Percentiles rank a stretch among this genome's conserved stretches.
Evolutionary conservation across 2,113 vertebrate genomes (phyloP).

Genomic region (Megalops atlanticus): DNA sequence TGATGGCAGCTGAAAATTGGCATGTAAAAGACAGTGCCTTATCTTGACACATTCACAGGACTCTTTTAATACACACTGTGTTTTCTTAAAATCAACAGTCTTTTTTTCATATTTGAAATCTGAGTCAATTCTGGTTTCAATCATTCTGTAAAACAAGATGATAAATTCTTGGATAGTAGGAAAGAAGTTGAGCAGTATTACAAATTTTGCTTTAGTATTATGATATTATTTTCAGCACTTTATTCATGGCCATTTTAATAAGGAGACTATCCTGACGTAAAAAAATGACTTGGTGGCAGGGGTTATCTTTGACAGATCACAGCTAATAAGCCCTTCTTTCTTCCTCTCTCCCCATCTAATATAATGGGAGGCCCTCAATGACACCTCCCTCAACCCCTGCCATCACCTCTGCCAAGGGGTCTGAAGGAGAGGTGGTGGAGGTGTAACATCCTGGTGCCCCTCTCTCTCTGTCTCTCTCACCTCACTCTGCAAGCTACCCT

Average conservation of each 20-base stretch:
- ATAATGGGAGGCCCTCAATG: background rate
- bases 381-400: background rate
- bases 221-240: background rate
- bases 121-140: too few species aligned
- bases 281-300: background rate
- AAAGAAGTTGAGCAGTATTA: too few species aligned
- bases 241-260: background rate
- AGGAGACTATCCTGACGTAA: background rate
- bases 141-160: too few species aligned
- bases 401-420: background rate
- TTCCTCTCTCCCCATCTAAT: background rate
- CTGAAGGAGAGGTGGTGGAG: background rate
- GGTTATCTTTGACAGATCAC: background rate
- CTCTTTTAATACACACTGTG: too few species aligned
- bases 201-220: too few species aligned
- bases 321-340: background rate
- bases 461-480: background rate
- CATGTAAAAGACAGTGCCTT: too few species aligned
- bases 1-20: too few species aligned
- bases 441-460: background rate
- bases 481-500: background rate
- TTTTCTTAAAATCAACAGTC: too few species aligned
- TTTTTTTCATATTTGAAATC: too few species aligned
- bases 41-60: too few species aligned
- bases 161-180: too few species aligned